Evolutionary conservation across 2,113 vertebrate genomes (phyloP), one percentile per base, ranked within the genome.

Genomic region (Cygnus atratus): DNA sequence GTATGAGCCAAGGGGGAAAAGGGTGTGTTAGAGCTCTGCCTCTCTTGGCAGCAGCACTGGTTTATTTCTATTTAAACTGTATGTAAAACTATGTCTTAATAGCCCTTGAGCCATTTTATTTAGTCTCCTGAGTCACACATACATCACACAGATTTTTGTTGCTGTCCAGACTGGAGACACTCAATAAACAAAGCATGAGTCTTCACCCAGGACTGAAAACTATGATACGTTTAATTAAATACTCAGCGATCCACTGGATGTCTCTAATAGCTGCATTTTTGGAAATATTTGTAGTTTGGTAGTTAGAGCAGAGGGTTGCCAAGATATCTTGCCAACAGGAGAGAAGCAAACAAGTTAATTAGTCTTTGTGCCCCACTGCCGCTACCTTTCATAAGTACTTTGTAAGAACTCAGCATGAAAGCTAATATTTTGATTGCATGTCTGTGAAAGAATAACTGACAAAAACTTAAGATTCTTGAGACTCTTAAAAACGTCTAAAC

Each of bases 61-160:
- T 39, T 96, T 95, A 95, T 89, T 96, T 95, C 87, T 93, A 83
- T 93, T 92, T 95, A 97, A 97, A 93, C 74, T 84, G 71, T 55
- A 96, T 76, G 91, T 87, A 91, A 85, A 91, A 94, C 48, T 76
- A 79, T 62, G 70, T 72, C 87, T 91, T 95, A 95, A 93, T 62
- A 95, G 89, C 76, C 78, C 75, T 85, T 39, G 48, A 86, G 89
- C 87, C 66, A 94, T 90, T 93, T 93, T 95, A 85, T 93, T 97
- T 94, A 94, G 86, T 94, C 96, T 94, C 91, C 68, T 85, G 84
- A 94, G 91, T 96, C 95, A 95, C 61, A 92, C 65, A 91, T 39
- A 92, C 79, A 93, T 95, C 92, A 95, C 31, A 66, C 39, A 79
- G 48, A 75, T 79, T 93, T 97, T 86, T 92, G 94, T 68, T 95